phyloP scores from a whole-genome alignment of 2,888 invertebrate species.

The Drosophila infuscata region DNA sequence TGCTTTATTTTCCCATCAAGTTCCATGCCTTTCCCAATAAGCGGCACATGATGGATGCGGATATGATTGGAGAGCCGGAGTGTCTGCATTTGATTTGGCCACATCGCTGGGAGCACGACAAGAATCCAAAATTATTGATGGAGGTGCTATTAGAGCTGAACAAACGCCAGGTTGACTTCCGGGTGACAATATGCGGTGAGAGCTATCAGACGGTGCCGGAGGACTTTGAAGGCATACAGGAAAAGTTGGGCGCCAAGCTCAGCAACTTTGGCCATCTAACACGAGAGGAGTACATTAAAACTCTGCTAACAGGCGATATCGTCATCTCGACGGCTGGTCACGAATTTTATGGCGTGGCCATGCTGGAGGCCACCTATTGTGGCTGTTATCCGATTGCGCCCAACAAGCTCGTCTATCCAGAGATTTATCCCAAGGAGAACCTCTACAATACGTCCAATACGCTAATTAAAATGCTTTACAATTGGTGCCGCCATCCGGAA shows the following conservation, averaged over 20 bases:
- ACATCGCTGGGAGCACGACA: constrained; percentile 92
- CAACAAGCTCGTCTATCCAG: constrained; percentile 89
- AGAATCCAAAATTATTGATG: constrained; percentile 89
- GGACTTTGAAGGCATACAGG: constrained; percentile 87
- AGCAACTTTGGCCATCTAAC: constrained; percentile 87
- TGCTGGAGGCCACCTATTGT: constrained; percentile 89
- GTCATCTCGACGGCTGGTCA: constrained; percentile 90
- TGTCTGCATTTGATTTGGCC: constrained; percentile 89
- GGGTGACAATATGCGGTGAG: constrained; percentile 88
- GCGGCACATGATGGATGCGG: constrained; percentile 68
- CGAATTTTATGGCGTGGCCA: constrained; percentile 91
- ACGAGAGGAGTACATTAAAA: constrained; percentile 87
- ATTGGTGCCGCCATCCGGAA: constrained; percentile 86
- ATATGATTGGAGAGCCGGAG: constrained; percentile 54
- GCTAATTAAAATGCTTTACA: constrained; percentile 86
- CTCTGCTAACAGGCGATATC: constrained; percentile 87
- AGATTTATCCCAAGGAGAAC: constrained; percentile 88
- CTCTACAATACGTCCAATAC: constrained; percentile 87
- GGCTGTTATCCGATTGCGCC: constrained; percentile 91
- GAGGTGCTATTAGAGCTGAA: constrained; percentile 86
- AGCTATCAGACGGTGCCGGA: constrained; percentile 87
- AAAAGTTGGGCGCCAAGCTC: constrained; percentile 85
- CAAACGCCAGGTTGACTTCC: constrained; percentile 86
- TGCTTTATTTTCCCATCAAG: constrained; percentile 88
- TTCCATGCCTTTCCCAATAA: constrained; percentile 85